Percentiles rank a stretch among this genome's conserved stretches.
phyloP scores from a whole-genome alignment of 1,140 invertebrate species.

The Tyrophagus putrescentiae region DNA sequence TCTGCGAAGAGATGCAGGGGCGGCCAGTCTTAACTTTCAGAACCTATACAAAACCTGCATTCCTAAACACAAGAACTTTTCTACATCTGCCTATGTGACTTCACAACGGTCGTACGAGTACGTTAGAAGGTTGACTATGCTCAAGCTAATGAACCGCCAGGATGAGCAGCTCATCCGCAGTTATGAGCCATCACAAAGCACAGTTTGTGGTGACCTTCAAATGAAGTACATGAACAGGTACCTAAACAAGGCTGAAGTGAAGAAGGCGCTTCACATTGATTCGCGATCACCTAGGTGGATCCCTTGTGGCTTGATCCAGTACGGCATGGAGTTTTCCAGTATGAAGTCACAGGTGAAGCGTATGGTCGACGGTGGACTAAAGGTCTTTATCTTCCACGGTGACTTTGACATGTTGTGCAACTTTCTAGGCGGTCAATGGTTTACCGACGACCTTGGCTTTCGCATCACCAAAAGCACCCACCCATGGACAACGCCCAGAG shows the following conservation, averaged over 20 bases:
- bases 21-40: conserved; percentile 26
- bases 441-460: conserved; percentile 33
- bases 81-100: background rate
- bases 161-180: background rate
- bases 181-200: conserved; percentile 23
- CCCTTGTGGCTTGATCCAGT: conserved; percentile 25
- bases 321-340: conserved; percentile 31
- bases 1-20: too few species aligned
- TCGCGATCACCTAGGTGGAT: background rate
- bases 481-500: conserved; percentile 30
- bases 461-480: conserved; percentile 24
- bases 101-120: background rate
- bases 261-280: conserved; percentile 36
- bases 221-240: conserved; percentile 30
- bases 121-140: background rate
- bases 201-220: conserved; percentile 35
- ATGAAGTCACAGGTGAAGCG: conserved; percentile 31
- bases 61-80: background rate
- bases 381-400: conserved; percentile 41
- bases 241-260: conserved; percentile 32
- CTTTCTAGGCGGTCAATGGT: conserved; percentile 41
- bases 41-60: conserved; percentile 35
- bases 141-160: background rate
- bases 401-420: conserved; percentile 46
- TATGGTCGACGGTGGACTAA: conserved; percentile 29